Base-by-base conservation (phyloP, 2,888 invertebrate species). In the Coelopa pilipes region DNA sequence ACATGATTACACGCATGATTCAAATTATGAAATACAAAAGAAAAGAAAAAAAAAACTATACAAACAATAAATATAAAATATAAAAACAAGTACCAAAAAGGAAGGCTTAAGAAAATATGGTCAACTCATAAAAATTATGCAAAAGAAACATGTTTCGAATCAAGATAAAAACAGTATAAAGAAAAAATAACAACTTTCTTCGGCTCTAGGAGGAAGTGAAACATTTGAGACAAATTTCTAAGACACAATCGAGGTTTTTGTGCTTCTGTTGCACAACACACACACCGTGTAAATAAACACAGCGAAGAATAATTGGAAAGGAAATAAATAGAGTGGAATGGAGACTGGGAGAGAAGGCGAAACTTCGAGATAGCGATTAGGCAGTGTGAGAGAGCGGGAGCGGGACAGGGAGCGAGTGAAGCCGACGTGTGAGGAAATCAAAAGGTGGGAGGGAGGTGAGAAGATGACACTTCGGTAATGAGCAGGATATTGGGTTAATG, bases 191-290 rank as follows among this genome's bases (percentile, higher is more conserved):
- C 53, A 53, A 53, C 34, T 34, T 34, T 34, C 34, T 34, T 34
- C 34, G 34, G 2, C 34, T 2, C 34, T 34, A 34, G 34, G 34
- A 34, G 34, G 34, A 34, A 34, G 34, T 34, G 53, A 53, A 53
- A 53, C 13, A 53, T 53, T n/a, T 15, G n/a, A 53, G 53, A 15
- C 53, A 34, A 7, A 53, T 53, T 53, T n/a, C 53, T 7, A 53
- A 53, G 13, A 53, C 53, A 53, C 53, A 53, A 53, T 53, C 13
- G 53, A 53, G 53, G 53, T n/a, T 53, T 53, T 53, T 53, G 53
- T 53, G 53, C n/a, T 13, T 2, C 15, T 5, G 13, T 53, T 53
- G 34, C 34, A 34, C 34, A 34, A 34, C 34, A 34, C 34, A 34
- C 2, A 34, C 34, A 34, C 34, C 34, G 34, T 34, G 34, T 34